These are phyloP conservation scores for Gortyna flavago DNA, from an alignment of 2,888 invertebrate species.

Conservation along the genomic window DNA sequence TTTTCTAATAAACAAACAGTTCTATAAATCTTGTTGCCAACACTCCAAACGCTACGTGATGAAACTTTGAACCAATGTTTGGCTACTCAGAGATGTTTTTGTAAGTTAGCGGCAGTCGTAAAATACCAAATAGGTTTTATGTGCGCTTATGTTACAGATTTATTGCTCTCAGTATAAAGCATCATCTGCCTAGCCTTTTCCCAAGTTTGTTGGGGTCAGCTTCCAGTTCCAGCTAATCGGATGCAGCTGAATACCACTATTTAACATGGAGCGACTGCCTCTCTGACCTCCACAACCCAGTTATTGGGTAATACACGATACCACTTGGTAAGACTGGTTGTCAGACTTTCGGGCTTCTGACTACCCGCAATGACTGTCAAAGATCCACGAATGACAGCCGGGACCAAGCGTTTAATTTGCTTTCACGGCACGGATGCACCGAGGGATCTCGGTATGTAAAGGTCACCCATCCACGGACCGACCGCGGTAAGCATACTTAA, in stretches of 20 bases:
- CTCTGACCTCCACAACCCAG: neutral
- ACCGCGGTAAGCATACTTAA: neutral
- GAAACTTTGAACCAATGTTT: constrained; percentile 19
- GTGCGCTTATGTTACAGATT: neutral
- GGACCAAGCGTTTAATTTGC: neutral
- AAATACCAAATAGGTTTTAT: neutral
- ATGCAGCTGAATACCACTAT: neutral
- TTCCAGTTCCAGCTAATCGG: neutral
- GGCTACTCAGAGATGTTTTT: neutral
- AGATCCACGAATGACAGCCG: neutral
- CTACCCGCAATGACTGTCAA: neutral
- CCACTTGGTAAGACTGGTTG: neutral
- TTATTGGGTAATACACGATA: neutral
- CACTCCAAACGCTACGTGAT: constrained; percentile 9
- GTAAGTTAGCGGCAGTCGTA: neutral
- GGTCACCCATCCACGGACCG: neutral
- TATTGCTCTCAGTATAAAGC: no score
- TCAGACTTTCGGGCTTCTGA: neutral
- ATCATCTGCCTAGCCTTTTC: neutral
- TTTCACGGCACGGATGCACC: no score
- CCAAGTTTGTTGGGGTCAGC: neutral
- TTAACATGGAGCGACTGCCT: neutral
- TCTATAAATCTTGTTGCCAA: constrained; percentile 36
- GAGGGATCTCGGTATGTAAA: neutral
- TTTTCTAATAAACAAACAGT: constrained; percentile 20